These are phyloP conservation scores for Thinocorus orbignyianus DNA, from an alignment of 2,113 vertebrate species.

Conservation along the genomic window DNA sequence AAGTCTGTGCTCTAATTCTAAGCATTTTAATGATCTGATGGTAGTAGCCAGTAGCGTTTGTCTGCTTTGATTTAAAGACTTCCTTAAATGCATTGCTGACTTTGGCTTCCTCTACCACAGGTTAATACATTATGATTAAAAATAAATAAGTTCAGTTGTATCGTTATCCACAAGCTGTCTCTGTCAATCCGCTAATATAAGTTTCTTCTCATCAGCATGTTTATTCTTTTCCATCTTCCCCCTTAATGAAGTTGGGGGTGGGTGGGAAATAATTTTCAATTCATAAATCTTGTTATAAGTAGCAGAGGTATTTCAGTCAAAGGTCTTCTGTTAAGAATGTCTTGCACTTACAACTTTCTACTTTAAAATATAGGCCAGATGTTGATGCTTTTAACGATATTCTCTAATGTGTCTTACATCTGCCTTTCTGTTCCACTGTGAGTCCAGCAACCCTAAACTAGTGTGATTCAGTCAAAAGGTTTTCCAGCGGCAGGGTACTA, in stretches of 20 bases:
- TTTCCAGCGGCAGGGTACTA: neutral
- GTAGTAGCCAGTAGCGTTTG: neutral
- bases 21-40: neutral
- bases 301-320: neutral
- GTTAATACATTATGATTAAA: conserved; percentile 53
- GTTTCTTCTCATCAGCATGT: neutral
- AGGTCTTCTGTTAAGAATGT: neutral
- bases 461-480: neutral
- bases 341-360: neutral
- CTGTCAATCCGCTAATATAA: neutral
- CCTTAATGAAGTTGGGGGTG: neutral
- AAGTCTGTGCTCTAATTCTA: neutral
- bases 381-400: neutral
- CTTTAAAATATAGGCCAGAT: neutral
- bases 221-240: neutral
- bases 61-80: conserved; percentile 47
- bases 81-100: conserved; percentile 28
- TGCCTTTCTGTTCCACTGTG: neutral
- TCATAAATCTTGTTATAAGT: neutral
- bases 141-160: conserved; percentile 20
- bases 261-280: neutral
- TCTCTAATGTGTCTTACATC: neutral
- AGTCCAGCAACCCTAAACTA: neutral
- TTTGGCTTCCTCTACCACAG: neutral
- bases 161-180: neutral